These are phyloP conservation scores for Philonicus albiceps DNA, from an alignment of 2,888 invertebrate genomes.

Conservation along the genomic window DNA sequence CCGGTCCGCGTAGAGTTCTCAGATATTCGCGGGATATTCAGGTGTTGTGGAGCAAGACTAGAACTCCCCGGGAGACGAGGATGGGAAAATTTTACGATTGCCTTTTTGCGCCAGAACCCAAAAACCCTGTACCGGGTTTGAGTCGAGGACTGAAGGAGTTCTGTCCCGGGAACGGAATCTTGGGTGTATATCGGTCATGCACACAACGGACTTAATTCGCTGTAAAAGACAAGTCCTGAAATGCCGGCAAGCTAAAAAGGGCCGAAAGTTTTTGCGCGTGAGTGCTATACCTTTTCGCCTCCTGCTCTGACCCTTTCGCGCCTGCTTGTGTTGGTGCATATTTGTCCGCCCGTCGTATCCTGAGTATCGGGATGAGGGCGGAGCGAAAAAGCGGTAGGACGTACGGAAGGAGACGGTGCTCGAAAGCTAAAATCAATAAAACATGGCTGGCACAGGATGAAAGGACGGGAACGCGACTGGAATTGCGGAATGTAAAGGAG, in stretches of 20 bases:
- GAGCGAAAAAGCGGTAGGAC: not conserved
- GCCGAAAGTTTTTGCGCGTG: slow-evolving; percentile 23
- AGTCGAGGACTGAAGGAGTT: not conserved
- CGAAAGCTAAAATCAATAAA: slow-evolving; percentile 34
- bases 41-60: not conserved
- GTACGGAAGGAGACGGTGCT: not conserved
- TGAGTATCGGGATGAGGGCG: not conserved
- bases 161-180: not conserved
- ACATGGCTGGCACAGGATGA: slow-evolving; percentile 37
- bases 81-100: not conserved
- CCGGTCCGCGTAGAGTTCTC: not conserved
- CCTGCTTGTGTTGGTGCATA: not conserved
- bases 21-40: not conserved
- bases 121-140: not conserved
- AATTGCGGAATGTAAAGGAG: slow-evolving; percentile 40
- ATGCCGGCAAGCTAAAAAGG: slow-evolving; percentile 10
- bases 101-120: not conserved
- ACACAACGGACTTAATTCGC: slow-evolving; percentile 15
- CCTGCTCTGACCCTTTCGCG: not conserved
- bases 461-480: slow-evolving; percentile 36
- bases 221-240: slow-evolving; percentile 34
- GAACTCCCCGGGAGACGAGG: not conserved
- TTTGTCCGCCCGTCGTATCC: not conserved
- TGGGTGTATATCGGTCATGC: not conserved
- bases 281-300: not conserved